Conservation (phyloP, 2,888 invertebrate genomes). For the Cheilosia soror region DNA sequence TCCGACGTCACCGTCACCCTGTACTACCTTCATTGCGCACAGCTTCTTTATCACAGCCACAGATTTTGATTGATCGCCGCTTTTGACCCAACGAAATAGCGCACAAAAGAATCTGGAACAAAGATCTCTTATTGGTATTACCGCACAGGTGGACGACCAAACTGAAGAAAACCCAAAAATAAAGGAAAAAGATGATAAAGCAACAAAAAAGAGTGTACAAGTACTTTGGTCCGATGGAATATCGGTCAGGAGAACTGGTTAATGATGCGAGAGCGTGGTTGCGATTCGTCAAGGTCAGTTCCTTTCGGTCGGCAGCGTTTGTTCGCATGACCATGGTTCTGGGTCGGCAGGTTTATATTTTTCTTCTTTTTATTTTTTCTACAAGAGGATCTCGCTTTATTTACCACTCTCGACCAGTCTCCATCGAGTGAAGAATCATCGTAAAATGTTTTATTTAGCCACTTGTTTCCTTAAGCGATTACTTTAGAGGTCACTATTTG, state of each 20-base stretch:
- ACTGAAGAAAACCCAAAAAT: neutral
- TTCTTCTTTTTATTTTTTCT: neutral
- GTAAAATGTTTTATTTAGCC: slow-evolving; percentile 22
- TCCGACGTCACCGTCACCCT: neutral
- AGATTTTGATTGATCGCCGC: slow-evolving; percentile 63
- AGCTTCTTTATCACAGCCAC: slow-evolving; percentile 15
- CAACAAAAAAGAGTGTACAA: slow-evolving; percentile 16
- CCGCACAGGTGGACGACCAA: slow-evolving; percentile 52
- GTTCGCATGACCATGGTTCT: slow-evolving; percentile 50
- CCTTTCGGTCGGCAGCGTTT: slow-evolving; percentile 64
- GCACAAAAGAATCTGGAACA: slow-evolving; percentile 57
- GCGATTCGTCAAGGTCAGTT: slow-evolving; percentile 64
- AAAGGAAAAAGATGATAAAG: neutral
- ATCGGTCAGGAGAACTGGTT: slow-evolving; percentile 69
- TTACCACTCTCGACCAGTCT: slow-evolving; percentile 4
- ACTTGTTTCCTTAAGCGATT: slow-evolving; percentile 40
- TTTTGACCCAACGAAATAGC: slow-evolving; percentile 36
- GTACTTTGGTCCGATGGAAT: slow-evolving; percentile 32
- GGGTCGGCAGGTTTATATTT: slow-evolving; percentile 56
- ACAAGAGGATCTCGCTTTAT: neutral
- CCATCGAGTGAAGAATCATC: slow-evolving; percentile 42
- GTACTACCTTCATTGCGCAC: neutral
- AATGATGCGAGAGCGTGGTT: slow-evolving; percentile 34
- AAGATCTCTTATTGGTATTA: slow-evolving; percentile 38
- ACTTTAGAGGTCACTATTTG: slow-evolving; percentile 55